Evolutionary conservation across 2,113 vertebrate genomes (phyloP).

Genomic region (Cricetomys ansorgei): DNA sequence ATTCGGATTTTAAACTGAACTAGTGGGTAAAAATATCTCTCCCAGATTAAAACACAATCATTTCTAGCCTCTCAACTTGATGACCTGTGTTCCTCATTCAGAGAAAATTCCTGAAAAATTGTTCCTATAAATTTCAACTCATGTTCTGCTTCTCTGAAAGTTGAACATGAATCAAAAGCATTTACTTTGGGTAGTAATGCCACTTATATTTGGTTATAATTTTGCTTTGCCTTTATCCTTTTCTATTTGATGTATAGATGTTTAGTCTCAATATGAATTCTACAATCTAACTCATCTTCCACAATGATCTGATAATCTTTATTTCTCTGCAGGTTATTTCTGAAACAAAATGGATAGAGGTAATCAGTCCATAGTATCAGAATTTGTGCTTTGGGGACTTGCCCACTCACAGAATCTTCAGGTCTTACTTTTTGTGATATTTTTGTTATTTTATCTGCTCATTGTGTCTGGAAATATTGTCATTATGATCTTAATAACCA

Average conservation of each 20-base stretch:
- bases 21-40: neutral
- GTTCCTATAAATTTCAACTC: neutral
- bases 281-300: neutral
- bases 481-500: constrained; percentile 57
- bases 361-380: constrained; percentile 54
- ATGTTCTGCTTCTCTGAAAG: neutral
- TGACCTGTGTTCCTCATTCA: neutral
- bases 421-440: constrained; percentile 54
- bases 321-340: constrained; percentile 1
- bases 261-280: neutral
- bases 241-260: neutral
- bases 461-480: constrained; percentile 71
- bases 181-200: neutral
- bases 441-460: constrained; percentile 66
- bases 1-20: neutral
- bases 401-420: constrained; percentile 47
- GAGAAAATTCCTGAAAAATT: too few relatives aligned
- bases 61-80: neutral
- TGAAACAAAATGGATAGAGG: constrained; percentile 58
- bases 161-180: neutral
- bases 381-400: constrained; percentile 76
- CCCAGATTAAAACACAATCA: neutral
- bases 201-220: neutral
- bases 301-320: neutral
- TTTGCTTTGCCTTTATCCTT: neutral